phyloP scores from a whole-genome alignment of 1,140 invertebrate genomes.

The Triops cancriformis region DNA sequence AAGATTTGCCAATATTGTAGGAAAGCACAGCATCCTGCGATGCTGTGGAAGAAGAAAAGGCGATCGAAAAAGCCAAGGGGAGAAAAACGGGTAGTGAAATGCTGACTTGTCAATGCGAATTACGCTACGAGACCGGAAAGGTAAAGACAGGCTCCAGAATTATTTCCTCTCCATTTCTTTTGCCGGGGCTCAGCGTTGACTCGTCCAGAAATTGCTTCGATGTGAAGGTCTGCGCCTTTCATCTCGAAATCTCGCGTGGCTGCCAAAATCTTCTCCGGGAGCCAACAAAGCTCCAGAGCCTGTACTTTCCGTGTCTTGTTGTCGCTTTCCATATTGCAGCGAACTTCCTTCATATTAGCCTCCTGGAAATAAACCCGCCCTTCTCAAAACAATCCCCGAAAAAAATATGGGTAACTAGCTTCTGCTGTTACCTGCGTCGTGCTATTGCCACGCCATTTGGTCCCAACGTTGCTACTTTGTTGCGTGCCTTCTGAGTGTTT shows the following conservation, averaged over 20 bases:
- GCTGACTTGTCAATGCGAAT: conserved; percentile 13
- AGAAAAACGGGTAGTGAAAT: neutral
- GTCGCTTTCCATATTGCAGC: neutral
- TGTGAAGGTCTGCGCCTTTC: neutral
- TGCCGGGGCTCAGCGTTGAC: neutral
- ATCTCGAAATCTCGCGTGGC: conserved; percentile 1
- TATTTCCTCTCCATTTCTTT: conserved; percentile 10
- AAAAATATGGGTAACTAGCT: neutral
- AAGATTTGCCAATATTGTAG: too few species aligned
- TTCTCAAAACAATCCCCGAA: neutral
- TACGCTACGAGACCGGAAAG: neutral
- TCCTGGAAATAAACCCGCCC: neutral
- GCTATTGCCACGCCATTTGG: neutral
- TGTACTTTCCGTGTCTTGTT: neutral
- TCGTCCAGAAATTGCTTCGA: neutral
- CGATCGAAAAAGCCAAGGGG: too few species aligned
- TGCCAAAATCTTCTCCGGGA: neutral
- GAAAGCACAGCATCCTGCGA: too few species aligned
- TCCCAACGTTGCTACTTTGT: neutral
- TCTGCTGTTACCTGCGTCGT: neutral
- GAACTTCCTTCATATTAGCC: neutral
- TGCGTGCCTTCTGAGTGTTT: neutral
- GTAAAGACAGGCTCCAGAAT: conserved; percentile 3
- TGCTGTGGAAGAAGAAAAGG: too few species aligned
- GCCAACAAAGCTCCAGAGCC: neutral